phyloP scores from a whole-genome alignment of 2,113 vertebrate genomes.

The Leiothrix lutea region DNA sequence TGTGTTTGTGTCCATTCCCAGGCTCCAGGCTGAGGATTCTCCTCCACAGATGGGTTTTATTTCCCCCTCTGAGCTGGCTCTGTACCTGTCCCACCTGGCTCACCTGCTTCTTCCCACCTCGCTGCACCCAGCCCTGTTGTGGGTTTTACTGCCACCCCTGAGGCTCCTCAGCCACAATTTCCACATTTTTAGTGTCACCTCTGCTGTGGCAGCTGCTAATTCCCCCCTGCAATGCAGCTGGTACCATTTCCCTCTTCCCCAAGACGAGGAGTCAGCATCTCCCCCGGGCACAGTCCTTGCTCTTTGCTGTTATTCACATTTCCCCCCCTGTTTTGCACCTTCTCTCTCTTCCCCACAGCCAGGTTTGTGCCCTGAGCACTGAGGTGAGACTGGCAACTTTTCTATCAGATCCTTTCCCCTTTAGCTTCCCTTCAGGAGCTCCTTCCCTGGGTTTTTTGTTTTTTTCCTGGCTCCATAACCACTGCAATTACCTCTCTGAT shows the following conservation, averaged over 20 bases:
- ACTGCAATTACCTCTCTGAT: constrained; percentile 53
- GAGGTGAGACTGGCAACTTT: neutral
- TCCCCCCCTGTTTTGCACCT: neutral
- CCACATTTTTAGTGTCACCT: neutral
- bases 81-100: fast-evolving
- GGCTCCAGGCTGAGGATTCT: neutral
- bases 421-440: constrained; percentile 42
- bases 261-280: neutral
- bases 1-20: neutral
- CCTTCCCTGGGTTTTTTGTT: neutral
- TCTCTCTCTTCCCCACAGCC: neutral
- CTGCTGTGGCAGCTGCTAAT: neutral
- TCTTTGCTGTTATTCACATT: neutral
- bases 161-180: neutral
- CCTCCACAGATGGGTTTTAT: neutral
- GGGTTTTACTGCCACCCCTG: neutral
- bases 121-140: fast-evolving
- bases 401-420: constrained; percentile 9
- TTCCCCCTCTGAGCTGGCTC: neutral
- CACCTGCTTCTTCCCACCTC: neutral
- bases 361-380: constrained; percentile 6
- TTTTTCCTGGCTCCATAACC: constrained; percentile 19
- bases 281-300: neutral
- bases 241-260: neutral
- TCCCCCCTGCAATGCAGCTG: neutral